Evolutionary conservation across 2,113 vertebrate species (phyloP), one percentile per base, ranked within the genome.

Genomic region (Eclectus roratus): DNA sequence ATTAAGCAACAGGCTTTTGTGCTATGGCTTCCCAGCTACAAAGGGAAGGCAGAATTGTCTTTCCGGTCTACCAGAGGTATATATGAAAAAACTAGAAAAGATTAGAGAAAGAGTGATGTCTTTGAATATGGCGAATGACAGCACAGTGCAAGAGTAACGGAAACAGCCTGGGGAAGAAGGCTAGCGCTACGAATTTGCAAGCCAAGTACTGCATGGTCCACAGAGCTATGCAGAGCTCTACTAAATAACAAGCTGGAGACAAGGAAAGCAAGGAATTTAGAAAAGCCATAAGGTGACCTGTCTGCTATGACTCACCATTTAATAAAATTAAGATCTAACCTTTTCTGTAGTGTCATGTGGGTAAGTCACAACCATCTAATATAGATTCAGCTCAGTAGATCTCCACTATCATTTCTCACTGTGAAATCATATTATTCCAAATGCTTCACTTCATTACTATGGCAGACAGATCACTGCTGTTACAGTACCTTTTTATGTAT

Each of bases 291-390:
- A 58, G 28, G 31, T 82, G 64, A 91, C 71, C 43, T 82, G 35
- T 94, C 77, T 92, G 41, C 89, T 61, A 46, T 82, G 78, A 93
- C 74, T 81, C 17, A 65, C 25, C 50, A 71, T 44, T 91, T 82
- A 96, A 93, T 81, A 97, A 96, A 96, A 96, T 72, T 93, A 96
- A 88, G 65, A 81, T 97, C 96, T 95, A 95, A 85, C 60, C 21
- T 96, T 23, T 85, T 83, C 91, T 88, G 73, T 53, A 60, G 87
- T 58, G 96, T 96, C 79, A 80, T 49, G 53, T 63, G 80, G 80
- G 46, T 94, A 85, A 89, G 49, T 83, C 81, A 92, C 82, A 84
- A 73, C 86, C 20, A 7, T 74, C 77, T 96, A 93, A 96, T 87
- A 91, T 3, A 94, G 50, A 94, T 73, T 85, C 60, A 43, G 73